Base-by-base conservation (phyloP, 2,888 invertebrate genomes). In the Pristionchus arcanus region DNA sequence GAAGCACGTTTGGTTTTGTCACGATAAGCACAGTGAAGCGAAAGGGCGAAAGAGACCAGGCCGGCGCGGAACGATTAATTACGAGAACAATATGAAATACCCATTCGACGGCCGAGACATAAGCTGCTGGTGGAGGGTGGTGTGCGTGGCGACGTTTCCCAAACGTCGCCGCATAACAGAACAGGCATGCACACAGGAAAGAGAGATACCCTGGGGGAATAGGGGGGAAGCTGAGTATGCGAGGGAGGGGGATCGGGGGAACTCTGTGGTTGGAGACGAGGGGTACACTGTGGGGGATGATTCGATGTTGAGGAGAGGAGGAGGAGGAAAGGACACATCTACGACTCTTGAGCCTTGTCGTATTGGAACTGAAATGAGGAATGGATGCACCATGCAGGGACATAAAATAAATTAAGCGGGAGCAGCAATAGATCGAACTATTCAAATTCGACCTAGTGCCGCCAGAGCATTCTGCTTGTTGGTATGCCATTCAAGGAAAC, bases 141-240 rank as follows among this genome's bases (percentile, higher is more conserved):
- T 9, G 21, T 16, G 71, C 31, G 31, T 15, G 74, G 37, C 37
- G 21, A 34, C 74, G 74, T 74, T 74, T 37, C 19, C 19, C 21
- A 74, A 74, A 74, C 74, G 74, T 74, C 74, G 37, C 37, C 74
- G 21, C 74, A 81, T 81, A 49, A 81, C 81, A 81, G n/a, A 49
- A 81, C n/a, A 81, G 49, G 49, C 42, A 53, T 42, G 49, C 42
- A 25, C 81, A 42, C 77, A 71, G 49, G 81, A 81, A 81, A 81
- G 77, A 77, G 25, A 28, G 15, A 81, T 81, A 81, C 81, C 81
- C 81, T 81, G 81, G 28, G 34, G 42, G 25, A 16, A 42, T 0
- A 1, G 49, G 28, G 16, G 3, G 53, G 49, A 49, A 81, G 81
- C 42, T 77, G 77, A 77, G 77, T 42, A 77, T 49, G 71, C 16